A percentile compares a stretch with the other conserved stretches of the same genome.
Conservation (phyloP, 2,113 vertebrate genomes). For the Sylvilagus bachmani region DNA sequence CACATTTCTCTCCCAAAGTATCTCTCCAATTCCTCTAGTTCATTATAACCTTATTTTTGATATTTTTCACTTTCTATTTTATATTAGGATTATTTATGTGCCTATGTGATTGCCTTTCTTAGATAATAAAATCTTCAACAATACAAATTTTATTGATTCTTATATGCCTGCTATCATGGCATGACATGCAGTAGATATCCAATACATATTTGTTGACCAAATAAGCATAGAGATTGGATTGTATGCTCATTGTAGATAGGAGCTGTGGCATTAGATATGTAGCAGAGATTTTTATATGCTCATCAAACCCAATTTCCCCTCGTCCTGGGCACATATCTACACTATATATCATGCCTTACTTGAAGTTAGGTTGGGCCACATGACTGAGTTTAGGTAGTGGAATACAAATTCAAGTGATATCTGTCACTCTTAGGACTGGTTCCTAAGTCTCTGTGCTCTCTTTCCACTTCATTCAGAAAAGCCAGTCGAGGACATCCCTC, state of each 20-base stretch:
- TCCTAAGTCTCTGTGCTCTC: not conserved
- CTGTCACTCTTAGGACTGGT: not conserved
- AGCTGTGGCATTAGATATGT: not conserved
- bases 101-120: slow-evolving; percentile 11
- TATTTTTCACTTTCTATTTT: not conserved
- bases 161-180: not conserved
- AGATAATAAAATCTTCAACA: not conserved
- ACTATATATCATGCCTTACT: not conserved
- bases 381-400: not conserved
- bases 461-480: not conserved
- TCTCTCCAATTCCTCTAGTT: not conserved
- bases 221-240: not conserved
- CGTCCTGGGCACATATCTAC: not conserved
- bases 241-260: not conserved
- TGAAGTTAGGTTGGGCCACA: not conserved
- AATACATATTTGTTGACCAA: not conserved
- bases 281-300: not conserved
- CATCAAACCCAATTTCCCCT: not conserved
- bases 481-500: not conserved
- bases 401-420: not conserved
- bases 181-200: not conserved
- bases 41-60: not conserved
- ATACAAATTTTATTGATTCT: not conserved
- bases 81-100: not conserved
- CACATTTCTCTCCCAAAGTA: not conserved